Evolutionary conservation across 2,797 vertebrate species (phyloP).

Genomic region (Siniperca obscura): DNA sequence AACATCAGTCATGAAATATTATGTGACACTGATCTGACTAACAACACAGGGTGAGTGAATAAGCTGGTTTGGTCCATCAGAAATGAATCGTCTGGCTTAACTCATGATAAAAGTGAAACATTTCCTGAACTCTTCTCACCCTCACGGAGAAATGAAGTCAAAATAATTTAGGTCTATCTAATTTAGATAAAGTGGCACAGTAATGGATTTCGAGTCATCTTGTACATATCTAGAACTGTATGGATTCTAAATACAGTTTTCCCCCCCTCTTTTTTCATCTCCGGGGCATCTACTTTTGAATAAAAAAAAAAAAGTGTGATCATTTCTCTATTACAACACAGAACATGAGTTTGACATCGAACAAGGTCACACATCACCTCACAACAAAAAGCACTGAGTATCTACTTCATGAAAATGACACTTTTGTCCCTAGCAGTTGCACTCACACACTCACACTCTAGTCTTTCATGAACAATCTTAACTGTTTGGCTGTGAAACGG

Average conservation of each 20-base stretch:
- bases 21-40: slow-evolving; percentile 7
- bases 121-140: slow-evolving; percentile 28
- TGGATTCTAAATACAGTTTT: slow-evolving; percentile 34
- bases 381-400: slow-evolving; percentile 36
- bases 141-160: neutral
- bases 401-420: slow-evolving; percentile 31
- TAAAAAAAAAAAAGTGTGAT: neutral
- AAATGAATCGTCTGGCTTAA: slow-evolving; percentile 27
- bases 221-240: slow-evolving; percentile 31
- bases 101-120: slow-evolving; percentile 4
- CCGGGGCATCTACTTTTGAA: neutral
- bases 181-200: slow-evolving; percentile 69
- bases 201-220: slow-evolving; percentile 65
- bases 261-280: slow-evolving; percentile 13
- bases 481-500: slow-evolving; percentile 35
- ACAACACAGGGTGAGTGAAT: neutral
- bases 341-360: slow-evolving; percentile 48
- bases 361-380: slow-evolving; percentile 39
- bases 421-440: neutral
- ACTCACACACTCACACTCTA: neutral
- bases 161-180: slow-evolving; percentile 37
- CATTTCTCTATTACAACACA: slow-evolving; percentile 39
- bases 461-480: neutral
- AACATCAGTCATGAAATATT: slow-evolving; percentile 1
- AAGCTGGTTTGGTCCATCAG: slow-evolving; percentile 58